Evolutionary conservation across 2,888 invertebrate genomes (phyloP), one percentile per base, ranked within the genome.

Genomic region (Augochlorella aurata): DNA sequence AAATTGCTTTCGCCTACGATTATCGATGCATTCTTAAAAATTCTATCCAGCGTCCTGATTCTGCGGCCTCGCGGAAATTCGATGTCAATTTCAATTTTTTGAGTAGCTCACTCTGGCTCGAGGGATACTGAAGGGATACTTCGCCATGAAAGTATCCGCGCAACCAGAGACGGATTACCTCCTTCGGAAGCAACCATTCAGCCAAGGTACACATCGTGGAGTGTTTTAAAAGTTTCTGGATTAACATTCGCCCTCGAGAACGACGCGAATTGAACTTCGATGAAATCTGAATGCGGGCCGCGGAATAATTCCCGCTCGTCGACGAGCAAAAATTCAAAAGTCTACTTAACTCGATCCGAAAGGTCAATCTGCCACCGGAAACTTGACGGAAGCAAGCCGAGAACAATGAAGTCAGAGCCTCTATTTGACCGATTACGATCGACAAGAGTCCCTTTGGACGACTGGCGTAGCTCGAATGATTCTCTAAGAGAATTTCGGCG

Each of bases 331-430:
- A 85, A 74, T 76, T 78, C 77, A 70, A 85, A 81, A 80, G 81
- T 49, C 87, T 81, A 85, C 81, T 87, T 78, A 87, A 83, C 76
- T 81, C 74, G 73, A 81, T 86, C 69, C 69, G 76, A 85, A 77
- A 79, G 83, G 86, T 85, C 83, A 79, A 83, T 87, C 81, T 85
- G 61, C 67, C n/a, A 38, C 29, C 58, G 54, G 68, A 83, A 76
- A 81, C 80, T 63, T 69, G 54, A 66, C 18, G 63, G 52, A 79
- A 85, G 77, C 77, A 67, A 63, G 65, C 68, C 61, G 58, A n/a
- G 69, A 49, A 78, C 80, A 83, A 77, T 78, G 71, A 65, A 74
- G 63, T 63, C 63, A 68, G 38, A 38, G 67, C 54, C 61, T 71
- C 45, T 67, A 61, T 75, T 76, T 63, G 75, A 75, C 58, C 79